phyloP scores from a whole-genome alignment of 2,888 invertebrate species.

The Malthinus flaveolus region DNA sequence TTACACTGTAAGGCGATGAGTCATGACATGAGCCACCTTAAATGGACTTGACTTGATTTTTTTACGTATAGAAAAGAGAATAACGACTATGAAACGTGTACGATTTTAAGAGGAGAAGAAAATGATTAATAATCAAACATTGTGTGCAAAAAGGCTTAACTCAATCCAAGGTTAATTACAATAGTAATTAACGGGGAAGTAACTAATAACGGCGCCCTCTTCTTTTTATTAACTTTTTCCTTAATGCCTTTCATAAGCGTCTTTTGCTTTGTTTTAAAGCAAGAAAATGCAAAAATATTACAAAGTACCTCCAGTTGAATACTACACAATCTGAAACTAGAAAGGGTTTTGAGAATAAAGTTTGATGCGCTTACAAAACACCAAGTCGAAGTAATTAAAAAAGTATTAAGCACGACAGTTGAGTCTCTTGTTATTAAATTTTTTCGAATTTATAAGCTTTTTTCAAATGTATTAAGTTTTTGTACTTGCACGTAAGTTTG shows the following conservation, averaged over 20 bases:
- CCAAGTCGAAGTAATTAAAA: conserved; percentile 29
- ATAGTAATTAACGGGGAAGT: conserved; percentile 36
- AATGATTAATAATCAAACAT: conserved; percentile 18
- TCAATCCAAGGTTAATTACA: conserved; percentile 36
- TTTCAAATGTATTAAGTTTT: conserved; percentile 1
- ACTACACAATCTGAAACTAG: conserved; percentile 14
- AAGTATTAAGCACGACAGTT: conserved; percentile 21
- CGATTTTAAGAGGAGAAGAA: background rate
- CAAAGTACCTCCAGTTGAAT: conserved; percentile 11
- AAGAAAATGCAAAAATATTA: conserved; percentile 40
- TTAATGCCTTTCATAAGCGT: conserved; percentile 39
- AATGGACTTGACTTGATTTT: too few species aligned
- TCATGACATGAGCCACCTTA: too few species aligned
- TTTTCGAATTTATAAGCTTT: background rate
- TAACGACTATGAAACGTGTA: too few species aligned
- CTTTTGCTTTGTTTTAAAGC: conserved; percentile 35
- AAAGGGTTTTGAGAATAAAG: conserved; percentile 22
- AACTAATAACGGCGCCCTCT: conserved; percentile 37
- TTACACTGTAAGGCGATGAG: too few species aligned
- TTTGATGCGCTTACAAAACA: conserved; percentile 29
- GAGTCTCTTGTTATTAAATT: conserved; percentile 9
- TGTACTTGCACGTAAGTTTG: background rate
- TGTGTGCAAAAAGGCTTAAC: conserved; percentile 36
- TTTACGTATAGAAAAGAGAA: too few species aligned
- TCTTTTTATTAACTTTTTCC: conserved; percentile 38